A percentile compares a stretch with the other conserved stretches of the same genome.
phyloP scores from a whole-genome alignment of 2,888 invertebrate species.

The Beris morrisii region DNA sequence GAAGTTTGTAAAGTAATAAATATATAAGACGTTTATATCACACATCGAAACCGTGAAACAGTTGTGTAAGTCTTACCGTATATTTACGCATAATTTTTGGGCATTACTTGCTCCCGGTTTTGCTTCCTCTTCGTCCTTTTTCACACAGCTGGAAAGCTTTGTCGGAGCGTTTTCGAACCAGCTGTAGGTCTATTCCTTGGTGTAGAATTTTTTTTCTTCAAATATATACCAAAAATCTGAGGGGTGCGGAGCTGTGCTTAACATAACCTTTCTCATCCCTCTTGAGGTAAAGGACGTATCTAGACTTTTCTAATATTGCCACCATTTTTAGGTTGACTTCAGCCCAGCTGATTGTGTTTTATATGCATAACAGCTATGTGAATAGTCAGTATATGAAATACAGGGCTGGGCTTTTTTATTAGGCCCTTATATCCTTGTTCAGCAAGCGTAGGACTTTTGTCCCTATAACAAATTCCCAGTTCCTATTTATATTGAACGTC shows the following conservation, averaged over 20 bases:
- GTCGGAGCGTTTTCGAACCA: slow-evolving; percentile 6
- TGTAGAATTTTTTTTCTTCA: background rate
- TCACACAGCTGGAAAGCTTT: background rate
- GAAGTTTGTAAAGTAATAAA: no score
- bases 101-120: no score
- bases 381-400: background rate
- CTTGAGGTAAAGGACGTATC: no score
- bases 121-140: background rate
- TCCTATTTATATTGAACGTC: slow-evolving; percentile 22
- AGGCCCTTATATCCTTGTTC: background rate
- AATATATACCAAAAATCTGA: background rate
- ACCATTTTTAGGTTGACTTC: slow-evolving; percentile 8
- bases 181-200: background rate
- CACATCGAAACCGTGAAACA: no score
- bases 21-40: no score
- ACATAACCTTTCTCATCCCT: no score
- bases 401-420: slow-evolving; percentile 10
- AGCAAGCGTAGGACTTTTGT: slow-evolving; percentile 26
- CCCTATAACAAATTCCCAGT: slow-evolving; percentile 17
- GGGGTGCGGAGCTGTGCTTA: no score
- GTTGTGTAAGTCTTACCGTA: no score
- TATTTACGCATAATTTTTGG: no score
- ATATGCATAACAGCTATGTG: background rate
- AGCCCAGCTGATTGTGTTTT: slow-evolving; percentile 29
- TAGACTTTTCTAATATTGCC: no score